Evolutionary conservation across 2,113 vertebrate genomes (phyloP).

Genomic region (Crotalus viridis): DNA sequence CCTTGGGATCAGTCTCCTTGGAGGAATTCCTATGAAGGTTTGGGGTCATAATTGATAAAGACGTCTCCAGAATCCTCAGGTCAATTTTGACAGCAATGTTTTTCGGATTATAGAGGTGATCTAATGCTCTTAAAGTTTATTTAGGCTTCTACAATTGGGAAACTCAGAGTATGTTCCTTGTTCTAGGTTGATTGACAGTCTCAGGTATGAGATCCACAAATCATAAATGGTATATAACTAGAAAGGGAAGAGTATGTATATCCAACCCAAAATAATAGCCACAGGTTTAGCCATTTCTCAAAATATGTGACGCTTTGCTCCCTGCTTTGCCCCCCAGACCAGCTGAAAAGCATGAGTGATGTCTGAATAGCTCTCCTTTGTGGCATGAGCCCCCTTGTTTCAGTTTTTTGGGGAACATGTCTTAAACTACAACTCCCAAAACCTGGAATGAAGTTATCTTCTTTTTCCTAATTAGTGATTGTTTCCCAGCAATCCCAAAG

Average conservation of each 20-base stretch:
- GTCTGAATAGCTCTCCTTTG: neutral
- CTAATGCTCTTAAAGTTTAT: neutral
- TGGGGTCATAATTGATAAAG: neutral
- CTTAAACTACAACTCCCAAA: neutral
- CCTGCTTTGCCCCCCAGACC: neutral
- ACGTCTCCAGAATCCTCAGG: neutral
- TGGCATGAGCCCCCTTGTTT: neutral
- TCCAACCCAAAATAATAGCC: neutral
- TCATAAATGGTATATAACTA: neutral
- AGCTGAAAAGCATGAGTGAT: neutral
- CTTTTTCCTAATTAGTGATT: neutral
- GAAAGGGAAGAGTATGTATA: neutral
- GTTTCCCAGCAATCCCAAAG: neutral
- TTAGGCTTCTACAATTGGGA: neutral
- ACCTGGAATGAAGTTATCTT: neutral
- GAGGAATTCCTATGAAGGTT: neutral
- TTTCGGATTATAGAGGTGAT: neutral
- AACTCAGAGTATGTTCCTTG: neutral
- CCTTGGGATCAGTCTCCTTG: neutral
- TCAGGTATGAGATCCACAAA: neutral
- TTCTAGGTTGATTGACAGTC: neutral
- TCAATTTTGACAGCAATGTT: neutral
- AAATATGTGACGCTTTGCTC: neutral
- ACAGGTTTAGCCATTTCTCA: neutral
- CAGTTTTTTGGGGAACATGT: neutral